A percentile compares a stretch with the other conserved stretches of the same genome.
Evolutionary conservation across 2,888 invertebrate species (phyloP).

Genomic region (Mellilla xanthometata): DNA sequence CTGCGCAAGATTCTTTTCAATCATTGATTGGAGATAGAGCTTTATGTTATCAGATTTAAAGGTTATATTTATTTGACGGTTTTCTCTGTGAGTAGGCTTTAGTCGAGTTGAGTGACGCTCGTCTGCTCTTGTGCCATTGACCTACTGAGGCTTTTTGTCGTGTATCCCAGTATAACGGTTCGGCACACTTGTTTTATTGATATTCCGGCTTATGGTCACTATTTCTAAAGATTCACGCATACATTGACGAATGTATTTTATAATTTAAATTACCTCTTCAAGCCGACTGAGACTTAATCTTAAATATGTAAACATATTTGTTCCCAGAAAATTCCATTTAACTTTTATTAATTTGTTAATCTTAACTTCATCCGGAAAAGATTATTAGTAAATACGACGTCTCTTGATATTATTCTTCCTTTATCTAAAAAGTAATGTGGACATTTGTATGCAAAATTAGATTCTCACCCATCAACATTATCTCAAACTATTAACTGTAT

Average conservation of each 20-base stretch:
- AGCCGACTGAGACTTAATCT: too few species aligned
- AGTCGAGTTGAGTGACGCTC: conserved; percentile 34
- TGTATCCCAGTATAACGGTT: conserved; percentile 60
- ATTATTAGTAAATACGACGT: neutral
- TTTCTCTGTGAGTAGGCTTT: conserved; percentile 3
- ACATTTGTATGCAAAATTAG: conserved; percentile 14
- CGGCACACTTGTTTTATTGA: conserved; percentile 76
- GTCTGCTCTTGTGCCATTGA: conserved; percentile 68
- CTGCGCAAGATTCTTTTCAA: conserved; percentile 15
- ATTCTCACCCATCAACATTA: conserved; percentile 20
- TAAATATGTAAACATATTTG: too few species aligned
- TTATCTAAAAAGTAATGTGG: conserved; percentile 1
- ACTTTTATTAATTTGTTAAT: neutral
- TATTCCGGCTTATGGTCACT: conserved; percentile 63
- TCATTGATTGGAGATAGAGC: conserved; percentile 7
- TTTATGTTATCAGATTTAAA: conserved; percentile 7
- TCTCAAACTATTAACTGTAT: conserved; percentile 16
- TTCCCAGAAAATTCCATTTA: too few species aligned
- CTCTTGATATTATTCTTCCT: neutral
- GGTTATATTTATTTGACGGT: conserved; percentile 6
- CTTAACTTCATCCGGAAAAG: neutral
- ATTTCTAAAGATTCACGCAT: conserved; percentile 43
- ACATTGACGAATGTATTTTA: conserved; percentile 11
- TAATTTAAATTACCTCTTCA: neutral
- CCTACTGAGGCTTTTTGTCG: conserved; percentile 76